Percentiles rank a stretch among this genome's conserved stretches.
These are phyloP conservation scores for Ophioninae sp. DNA, from an alignment of 2,888 invertebrate genomes.

Conservation along the genomic window DNA sequence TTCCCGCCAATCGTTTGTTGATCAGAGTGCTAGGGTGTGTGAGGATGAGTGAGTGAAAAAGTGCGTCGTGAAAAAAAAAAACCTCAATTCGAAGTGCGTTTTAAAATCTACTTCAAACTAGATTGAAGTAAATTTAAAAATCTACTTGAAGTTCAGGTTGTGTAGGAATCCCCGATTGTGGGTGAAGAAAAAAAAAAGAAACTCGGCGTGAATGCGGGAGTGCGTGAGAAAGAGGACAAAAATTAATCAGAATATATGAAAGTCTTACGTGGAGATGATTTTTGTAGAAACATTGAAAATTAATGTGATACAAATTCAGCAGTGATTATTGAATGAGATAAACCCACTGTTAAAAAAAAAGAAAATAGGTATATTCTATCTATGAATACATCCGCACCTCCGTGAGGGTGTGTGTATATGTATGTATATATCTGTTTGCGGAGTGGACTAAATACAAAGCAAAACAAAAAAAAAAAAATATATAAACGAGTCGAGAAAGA, in stretches of 20 bases:
- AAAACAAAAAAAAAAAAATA: constrained; percentile 50
- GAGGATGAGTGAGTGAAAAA: neutral
- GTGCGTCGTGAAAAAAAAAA: constrained; percentile 49
- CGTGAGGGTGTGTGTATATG: constrained; percentile 52
- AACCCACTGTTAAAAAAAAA: constrained; percentile 62
- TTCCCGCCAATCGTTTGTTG: constrained; percentile 18
- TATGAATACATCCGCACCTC: constrained; percentile 62
- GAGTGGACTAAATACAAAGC: constrained; percentile 52
- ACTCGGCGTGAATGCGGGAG: neutral
- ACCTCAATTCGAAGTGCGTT: too few relatives aligned
- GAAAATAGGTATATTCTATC: constrained; percentile 64
- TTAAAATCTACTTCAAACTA: too few relatives aligned
- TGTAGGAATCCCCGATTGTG: neutral
- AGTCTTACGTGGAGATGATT: constrained; percentile 58
- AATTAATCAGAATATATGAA: neutral
- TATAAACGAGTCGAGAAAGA: constrained; percentile 48
- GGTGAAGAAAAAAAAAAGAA: neutral
- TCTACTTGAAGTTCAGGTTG: constrained; percentile 37
- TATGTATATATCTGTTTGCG: constrained; percentile 55
- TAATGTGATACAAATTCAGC: constrained; percentile 76
- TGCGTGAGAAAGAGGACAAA: neutral
- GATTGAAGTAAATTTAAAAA: too few relatives aligned
- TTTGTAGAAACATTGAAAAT: constrained; percentile 72
- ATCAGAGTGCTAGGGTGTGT: constrained; percentile 3
- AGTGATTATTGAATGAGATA: constrained; percentile 65